Conservation (phyloP, 2,797 vertebrate genomes). For the Salarias fasciatus region DNA sequence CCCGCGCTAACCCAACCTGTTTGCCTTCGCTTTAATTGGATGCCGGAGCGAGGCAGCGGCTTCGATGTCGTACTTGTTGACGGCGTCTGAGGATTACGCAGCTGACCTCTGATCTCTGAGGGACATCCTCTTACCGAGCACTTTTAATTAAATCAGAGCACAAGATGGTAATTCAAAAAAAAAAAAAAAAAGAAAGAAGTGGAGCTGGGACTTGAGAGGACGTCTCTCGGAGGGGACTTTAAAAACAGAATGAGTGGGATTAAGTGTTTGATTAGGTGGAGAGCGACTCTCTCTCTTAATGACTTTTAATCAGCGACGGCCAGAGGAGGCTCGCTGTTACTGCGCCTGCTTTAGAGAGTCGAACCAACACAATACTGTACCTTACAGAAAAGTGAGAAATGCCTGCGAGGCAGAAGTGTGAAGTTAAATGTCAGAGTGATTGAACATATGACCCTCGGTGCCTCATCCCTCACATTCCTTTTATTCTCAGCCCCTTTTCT, state of each 20-base stretch:
- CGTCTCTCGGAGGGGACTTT: constrained; percentile 22
- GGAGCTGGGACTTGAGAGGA: constrained; percentile 26
- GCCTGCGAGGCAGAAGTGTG: too few species aligned
- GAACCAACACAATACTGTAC: too few species aligned
- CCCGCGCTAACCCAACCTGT: too few species aligned
- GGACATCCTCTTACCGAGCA: constrained; percentile 48
- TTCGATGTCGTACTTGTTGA: constrained; percentile 66
- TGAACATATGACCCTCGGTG: too few species aligned
- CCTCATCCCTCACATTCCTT: background rate
- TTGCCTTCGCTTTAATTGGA: constrained; percentile 50
- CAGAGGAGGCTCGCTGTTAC: too few species aligned
- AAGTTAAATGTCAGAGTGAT: too few species aligned
- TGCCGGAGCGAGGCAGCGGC: constrained; percentile 6
- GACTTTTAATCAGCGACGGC: too few species aligned
- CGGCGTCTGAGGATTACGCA: constrained; percentile 61
- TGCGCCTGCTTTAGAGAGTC: too few species aligned
- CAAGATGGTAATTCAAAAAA: constrained; percentile 30
- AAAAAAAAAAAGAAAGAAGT: constrained; percentile 49
- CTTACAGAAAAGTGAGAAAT: too few species aligned
- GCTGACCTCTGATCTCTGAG: constrained; percentile 64
- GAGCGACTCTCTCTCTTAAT: too few species aligned
- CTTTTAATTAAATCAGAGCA: constrained; percentile 72
- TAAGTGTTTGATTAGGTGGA: constrained; percentile 6
- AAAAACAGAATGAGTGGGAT: constrained; percentile 20
- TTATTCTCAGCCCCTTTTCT: too few species aligned